Conservation (phyloP, 2,113 vertebrate species). For the Natator depressus region DNA sequence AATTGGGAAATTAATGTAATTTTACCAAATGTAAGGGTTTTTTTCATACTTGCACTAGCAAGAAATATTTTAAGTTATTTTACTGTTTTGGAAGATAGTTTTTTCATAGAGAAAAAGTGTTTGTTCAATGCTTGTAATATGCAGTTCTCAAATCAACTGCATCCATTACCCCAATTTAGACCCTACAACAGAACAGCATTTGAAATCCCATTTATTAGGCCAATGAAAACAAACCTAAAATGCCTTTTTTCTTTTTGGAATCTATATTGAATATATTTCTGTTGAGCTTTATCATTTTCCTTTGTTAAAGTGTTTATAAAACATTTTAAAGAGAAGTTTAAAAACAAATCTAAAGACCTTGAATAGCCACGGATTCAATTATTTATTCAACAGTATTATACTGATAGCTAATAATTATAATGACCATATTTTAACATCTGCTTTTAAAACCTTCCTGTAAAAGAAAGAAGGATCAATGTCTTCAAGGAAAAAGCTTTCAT, state of each 20-base stretch:
- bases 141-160: background rate
- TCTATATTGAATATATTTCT: rapidly evolving
- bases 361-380: background rate
- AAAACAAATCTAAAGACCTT: background rate
- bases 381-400: background rate
- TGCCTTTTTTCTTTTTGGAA: background rate
- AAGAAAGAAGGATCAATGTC: background rate
- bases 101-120: background rate
- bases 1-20: background rate
- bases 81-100: background rate
- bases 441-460: conserved; percentile 10
- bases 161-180: background rate
- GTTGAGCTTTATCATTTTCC: background rate
- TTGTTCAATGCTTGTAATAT: background rate
- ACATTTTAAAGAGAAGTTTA: background rate
- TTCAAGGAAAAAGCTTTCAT: background rate
- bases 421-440: background rate
- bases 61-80: background rate
- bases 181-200: background rate
- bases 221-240: background rate
- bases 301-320: background rate
- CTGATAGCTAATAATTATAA: background rate
- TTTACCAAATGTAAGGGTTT: background rate
- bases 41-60: background rate
- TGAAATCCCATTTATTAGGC: conserved; percentile 57